These are phyloP conservation scores for Anoplius nigerrimus DNA, from an alignment of 2,888 invertebrate genomes.

Conservation along the genomic window DNA sequence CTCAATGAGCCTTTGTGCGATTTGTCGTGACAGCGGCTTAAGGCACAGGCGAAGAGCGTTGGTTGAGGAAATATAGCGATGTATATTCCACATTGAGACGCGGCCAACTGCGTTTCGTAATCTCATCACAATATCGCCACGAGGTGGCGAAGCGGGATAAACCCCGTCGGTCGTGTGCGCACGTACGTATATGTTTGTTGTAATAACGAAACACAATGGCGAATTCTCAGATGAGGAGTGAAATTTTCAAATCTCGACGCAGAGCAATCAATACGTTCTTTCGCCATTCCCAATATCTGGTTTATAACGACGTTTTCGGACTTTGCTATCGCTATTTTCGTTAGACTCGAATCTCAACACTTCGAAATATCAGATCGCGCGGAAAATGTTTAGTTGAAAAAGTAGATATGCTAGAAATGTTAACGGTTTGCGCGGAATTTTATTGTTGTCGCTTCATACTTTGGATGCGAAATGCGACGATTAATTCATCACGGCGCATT, in stretches of 20 bases:
- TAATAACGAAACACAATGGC: slow-evolving; percentile 30
- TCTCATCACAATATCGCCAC: slow-evolving; percentile 80
- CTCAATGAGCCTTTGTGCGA: slow-evolving; percentile 23
- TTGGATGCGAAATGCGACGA: too few species aligned
- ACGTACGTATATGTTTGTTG: slow-evolving; percentile 33
- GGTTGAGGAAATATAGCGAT: slow-evolving; percentile 57
- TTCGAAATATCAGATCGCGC: too few species aligned
- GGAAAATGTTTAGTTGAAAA: too few species aligned
- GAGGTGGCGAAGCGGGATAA: slow-evolving; percentile 73
- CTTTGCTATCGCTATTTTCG: too few species aligned
- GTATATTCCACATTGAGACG: slow-evolving; percentile 76
- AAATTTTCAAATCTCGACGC: slow-evolving; percentile 31
- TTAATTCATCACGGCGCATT: too few species aligned
- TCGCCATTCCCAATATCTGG: background rate
- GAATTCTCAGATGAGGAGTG: slow-evolving; percentile 39
- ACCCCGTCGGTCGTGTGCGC: slow-evolving; percentile 51
- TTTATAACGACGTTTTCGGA: too few species aligned
- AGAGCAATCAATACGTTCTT: background rate
- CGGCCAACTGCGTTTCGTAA: slow-evolving; percentile 83
- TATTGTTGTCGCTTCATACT: too few species aligned
- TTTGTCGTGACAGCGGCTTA: slow-evolving; percentile 47
- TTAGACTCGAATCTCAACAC: too few species aligned
- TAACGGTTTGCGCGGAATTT: too few species aligned
- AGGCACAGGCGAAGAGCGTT: slow-evolving; percentile 39
- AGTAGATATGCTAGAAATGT: too few species aligned